Evolutionary conservation across 1,140 invertebrate species (phyloP).

Genomic region (Scylla paramamosain): DNA sequence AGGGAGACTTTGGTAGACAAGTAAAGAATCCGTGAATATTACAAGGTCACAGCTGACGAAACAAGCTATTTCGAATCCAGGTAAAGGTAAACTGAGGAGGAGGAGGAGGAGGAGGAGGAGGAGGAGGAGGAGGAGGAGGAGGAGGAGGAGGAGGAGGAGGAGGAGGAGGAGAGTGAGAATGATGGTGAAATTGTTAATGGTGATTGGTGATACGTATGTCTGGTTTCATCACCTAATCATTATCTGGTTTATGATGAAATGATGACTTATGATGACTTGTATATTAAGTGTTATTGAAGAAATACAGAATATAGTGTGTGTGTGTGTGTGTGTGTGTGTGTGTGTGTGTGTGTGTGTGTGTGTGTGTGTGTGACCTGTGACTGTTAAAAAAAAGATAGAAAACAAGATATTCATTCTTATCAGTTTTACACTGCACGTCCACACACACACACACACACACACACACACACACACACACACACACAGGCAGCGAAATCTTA

Average conservation of each 20-base stretch:
- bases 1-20: no score
- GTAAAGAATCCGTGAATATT: no score
- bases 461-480: background rate
- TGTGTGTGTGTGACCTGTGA: background rate
- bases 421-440: background rate
- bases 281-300: background rate
- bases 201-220: no score
- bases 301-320: background rate
- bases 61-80: background rate
- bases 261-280: no score
- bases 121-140: no score
- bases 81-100: background rate
- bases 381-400: no score
- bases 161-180: background rate
- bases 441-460: background rate
- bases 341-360: slow-evolving; percentile 55
- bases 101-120: background rate
- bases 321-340: slow-evolving; percentile 51
- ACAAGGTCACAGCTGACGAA: no score
- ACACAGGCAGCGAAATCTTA: background rate
- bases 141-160: no score
- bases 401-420: background rate
- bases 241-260: no score
- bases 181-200: no score
- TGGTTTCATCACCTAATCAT: no score